phyloP scores from a whole-genome alignment of 2,888 invertebrate species.

The Mythimna impura region DNA sequence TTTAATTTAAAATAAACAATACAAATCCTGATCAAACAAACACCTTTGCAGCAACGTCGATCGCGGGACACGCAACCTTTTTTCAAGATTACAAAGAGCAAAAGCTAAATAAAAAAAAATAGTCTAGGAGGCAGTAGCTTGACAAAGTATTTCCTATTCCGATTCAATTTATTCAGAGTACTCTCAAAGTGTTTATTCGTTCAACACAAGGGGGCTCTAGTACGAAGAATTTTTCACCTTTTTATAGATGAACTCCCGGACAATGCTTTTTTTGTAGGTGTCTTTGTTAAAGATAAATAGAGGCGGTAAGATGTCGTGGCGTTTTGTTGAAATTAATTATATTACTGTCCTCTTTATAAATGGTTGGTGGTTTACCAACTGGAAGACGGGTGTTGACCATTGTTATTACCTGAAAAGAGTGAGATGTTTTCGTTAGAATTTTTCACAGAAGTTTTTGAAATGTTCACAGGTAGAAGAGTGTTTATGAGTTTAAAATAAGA shows the following conservation, averaged over 20 bases:
- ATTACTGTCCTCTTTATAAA: slow-evolving; percentile 36
- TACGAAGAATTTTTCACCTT: slow-evolving; percentile 67
- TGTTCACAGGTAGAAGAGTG: too few relatives aligned
- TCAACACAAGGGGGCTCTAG: slow-evolving; percentile 65
- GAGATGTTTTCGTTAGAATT: slow-evolving; percentile 22
- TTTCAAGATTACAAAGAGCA: slow-evolving; percentile 57
- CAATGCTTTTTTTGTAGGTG: slow-evolving; percentile 57
- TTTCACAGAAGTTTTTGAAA: not conserved
- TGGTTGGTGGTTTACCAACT: slow-evolving; percentile 51
- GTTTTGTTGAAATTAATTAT: slow-evolving; percentile 54
- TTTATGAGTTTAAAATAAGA: too few relatives aligned
- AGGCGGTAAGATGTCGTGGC: slow-evolving; percentile 33
- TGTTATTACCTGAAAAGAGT: slow-evolving; percentile 54
- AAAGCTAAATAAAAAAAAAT: slow-evolving; percentile 55
- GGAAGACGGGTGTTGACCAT: slow-evolving; percentile 4
- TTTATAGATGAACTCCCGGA: slow-evolving; percentile 55
- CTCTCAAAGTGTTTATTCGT: slow-evolving; percentile 73
- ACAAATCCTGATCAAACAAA: slow-evolving; percentile 39
- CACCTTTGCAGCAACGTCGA: slow-evolving; percentile 14
- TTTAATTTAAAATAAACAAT: slow-evolving; percentile 16
- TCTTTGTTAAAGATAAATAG: slow-evolving; percentile 58
- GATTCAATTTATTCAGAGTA: slow-evolving; percentile 80
- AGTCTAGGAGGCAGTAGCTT: slow-evolving; percentile 61
- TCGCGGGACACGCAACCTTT: slow-evolving; percentile 48
- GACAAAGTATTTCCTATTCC: slow-evolving; percentile 74